Evolutionary conservation across 2,888 invertebrate genomes (phyloP).

Genomic region (Zootermopsis nevadensis): DNA sequence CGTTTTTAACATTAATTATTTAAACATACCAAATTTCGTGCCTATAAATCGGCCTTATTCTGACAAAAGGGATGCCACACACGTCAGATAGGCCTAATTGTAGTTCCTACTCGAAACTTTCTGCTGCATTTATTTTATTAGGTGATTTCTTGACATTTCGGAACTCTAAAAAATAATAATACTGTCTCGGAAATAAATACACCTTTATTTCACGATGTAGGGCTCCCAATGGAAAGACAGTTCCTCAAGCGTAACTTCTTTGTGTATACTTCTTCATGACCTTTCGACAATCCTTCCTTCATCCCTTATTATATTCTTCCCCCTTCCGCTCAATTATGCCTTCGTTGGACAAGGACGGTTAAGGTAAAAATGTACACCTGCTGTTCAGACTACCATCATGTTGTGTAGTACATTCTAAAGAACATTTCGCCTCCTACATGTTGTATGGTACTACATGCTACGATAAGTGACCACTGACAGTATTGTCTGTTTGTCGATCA

Average conservation of each 20-base stretch:
- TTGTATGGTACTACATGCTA: no score
- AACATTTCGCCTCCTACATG: no score
- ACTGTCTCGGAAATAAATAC: neutral
- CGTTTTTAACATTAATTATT: no score
- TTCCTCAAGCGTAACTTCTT: slow-evolving; percentile 28
- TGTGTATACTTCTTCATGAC: neutral
- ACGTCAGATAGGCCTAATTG: no score
- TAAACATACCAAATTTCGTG: no score
- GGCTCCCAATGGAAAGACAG: neutral
- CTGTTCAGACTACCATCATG: neutral
- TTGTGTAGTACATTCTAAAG: no score
- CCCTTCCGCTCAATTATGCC: neutral
- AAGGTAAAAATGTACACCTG: neutral
- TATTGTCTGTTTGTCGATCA: no score
- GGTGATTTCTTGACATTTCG: neutral
- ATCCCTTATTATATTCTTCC: slow-evolving; percentile 12
- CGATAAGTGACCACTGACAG: no score
- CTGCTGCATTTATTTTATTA: no score
- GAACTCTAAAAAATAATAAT: neutral
- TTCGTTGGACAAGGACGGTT: neutral
- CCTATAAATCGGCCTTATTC: no score
- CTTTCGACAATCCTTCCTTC: neutral
- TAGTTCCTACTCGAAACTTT: no score
- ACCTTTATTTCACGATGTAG: neutral
- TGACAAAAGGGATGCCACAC: no score